These are phyloP conservation scores for Cassiopea xamachana DNA, from an alignment of 30 jellyfish, hydroid and myxozoan genomes.

Conservation along the genomic window DNA sequence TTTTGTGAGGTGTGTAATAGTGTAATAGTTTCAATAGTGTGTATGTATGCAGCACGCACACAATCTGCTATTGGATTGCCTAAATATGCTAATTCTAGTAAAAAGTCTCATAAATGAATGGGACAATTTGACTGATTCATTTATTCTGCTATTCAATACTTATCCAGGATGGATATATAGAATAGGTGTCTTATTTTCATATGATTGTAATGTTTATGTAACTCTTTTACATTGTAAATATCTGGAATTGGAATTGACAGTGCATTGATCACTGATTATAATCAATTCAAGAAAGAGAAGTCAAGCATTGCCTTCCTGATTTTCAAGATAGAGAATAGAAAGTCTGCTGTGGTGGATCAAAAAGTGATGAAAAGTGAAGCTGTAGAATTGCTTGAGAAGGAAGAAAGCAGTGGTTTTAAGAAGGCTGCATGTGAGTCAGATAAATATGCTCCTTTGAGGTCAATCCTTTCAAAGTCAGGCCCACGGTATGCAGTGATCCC, in stretches of 20 bases:
- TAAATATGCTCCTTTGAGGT: constrained; percentile 7
- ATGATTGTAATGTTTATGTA: no score
- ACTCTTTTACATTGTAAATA: background rate
- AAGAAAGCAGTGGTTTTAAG: background rate
- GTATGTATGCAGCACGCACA: no score
- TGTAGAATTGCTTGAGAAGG: constrained; percentile 11
- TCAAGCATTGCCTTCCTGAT: constrained; percentile 1
- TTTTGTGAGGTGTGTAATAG: no score
- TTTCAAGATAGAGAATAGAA: background rate
- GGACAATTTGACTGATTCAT: no score
- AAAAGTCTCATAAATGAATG: no score
- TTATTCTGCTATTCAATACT: no score
- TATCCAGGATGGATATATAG: no score
- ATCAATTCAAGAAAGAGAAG: background rate
- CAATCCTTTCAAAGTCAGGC: background rate
- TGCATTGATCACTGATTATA: background rate
- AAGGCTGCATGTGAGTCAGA: background rate
- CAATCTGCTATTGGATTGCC: no score
- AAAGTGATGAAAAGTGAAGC: constrained; percentile 8
- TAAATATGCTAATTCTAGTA: no score
- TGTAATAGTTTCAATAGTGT: no score
- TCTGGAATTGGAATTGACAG: constrained; percentile 18
- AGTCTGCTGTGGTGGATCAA: background rate
- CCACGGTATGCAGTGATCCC: constrained; percentile 19
- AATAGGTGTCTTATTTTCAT: no score